These are phyloP conservation scores for Acrobeloides nanus DNA, from an alignment of 2,888 invertebrate genomes.

Conservation along the genomic window DNA sequence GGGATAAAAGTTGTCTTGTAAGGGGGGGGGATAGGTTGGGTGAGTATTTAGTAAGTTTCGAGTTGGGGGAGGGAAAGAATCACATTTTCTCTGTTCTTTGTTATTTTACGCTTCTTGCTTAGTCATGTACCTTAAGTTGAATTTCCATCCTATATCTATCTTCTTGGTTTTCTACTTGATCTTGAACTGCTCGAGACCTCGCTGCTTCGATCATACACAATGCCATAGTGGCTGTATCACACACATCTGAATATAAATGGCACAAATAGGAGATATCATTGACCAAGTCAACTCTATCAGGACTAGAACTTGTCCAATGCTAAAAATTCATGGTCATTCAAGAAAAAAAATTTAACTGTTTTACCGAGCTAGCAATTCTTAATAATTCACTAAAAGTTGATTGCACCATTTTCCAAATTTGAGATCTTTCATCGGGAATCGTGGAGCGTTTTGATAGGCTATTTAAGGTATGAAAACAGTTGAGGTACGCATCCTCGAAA, in stretches of 20 bases:
- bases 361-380: conserved; percentile 33
- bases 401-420: conserved; percentile 21
- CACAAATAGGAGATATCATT: conserved; percentile 44
- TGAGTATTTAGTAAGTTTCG: no score
- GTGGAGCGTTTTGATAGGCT: conserved; percentile 22
- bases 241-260: conserved; percentile 40
- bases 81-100: no score
- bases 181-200: conserved; percentile 24
- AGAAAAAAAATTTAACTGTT: no score
- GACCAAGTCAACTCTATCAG: conserved; percentile 39
- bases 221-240: conserved; percentile 42
- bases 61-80: no score
- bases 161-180: conserved; percentile 10
- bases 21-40: no score
- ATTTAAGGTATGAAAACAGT: conserved; percentile 41
- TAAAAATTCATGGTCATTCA: conserved; percentile 16
- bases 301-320: conserved; percentile 36
- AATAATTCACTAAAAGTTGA: conserved; percentile 34
- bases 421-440: conserved; percentile 10
- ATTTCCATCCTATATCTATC: conserved; percentile 10
- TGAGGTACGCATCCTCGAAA: conserved; percentile 38
- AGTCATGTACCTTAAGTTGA: conserved; percentile 12
- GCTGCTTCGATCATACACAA: conserved; percentile 47
- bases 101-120: no score
- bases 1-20: no score